Evolutionary conservation across 2,888 invertebrate species (phyloP), one percentile per base, ranked within the genome.

Genomic region (Drosophila niveifrons): DNA sequence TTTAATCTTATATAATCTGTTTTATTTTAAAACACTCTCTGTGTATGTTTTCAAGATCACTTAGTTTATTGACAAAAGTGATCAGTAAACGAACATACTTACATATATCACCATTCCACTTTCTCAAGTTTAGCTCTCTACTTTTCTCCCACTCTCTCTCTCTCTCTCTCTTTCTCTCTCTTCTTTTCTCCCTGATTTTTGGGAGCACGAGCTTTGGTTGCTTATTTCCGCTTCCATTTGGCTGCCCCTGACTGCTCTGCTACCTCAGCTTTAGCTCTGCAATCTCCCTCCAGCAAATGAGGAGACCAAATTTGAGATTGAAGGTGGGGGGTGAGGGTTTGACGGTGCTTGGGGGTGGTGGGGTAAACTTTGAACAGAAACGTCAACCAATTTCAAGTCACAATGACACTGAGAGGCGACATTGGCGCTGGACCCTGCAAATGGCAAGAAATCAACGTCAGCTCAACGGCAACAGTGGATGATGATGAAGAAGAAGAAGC

Each of bases 361-460:
- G 18, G 36, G 7, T 11, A 23, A 53, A 51, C 71, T 61, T 50
- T 48, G 59, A 59, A 46, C 51, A 57, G 65, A 44, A 71, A 56
- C 65, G 66, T 72, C 82, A 84, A 82, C 80, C 76, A 76, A 82
- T 78, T 76, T 85, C 59, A 78, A 80, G 59, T 73, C 67, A 75
- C 72, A 82, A 75, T 85, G 85, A 78, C 85, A 78, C 65, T 73
- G 66, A 64, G 70, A 72, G 69, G 73, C 78, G 70, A 80, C 86
- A 77, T 79, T 74, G 80, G 76, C 62, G 74, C 68, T 83, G 83
- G 83, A 77, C 81, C 46, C 72, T 72, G 82, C 69, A 72, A 86
- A 81, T 86, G 87, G 82, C 87, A 75, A 79, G 87, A 83, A 83
- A 83, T 83, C 87, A 83, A 86, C 82, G 84, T 86, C 87, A 86